phyloP scores from a whole-genome alignment of 2,888 invertebrate genomes.

The Orthosia incerta region DNA sequence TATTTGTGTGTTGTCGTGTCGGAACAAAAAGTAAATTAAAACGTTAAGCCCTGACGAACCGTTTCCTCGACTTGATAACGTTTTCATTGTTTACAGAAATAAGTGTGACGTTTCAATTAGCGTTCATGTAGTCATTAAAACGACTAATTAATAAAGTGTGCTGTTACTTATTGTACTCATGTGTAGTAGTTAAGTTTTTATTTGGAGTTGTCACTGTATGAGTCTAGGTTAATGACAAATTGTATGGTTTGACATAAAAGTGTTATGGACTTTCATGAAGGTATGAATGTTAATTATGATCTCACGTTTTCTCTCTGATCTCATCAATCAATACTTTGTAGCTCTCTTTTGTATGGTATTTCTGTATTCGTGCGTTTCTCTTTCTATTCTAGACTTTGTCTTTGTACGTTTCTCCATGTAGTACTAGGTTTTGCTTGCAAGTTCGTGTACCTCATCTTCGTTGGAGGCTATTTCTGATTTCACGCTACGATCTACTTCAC shows the following conservation, averaged over 20 bases:
- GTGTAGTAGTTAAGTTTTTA: conserved; percentile 33
- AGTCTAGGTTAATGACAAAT: conserved; percentile 28
- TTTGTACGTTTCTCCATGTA: background rate
- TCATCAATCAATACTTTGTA: conserved; percentile 9
- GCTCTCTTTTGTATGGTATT: background rate
- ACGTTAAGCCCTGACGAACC: conserved; percentile 10
- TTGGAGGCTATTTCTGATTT: background rate
- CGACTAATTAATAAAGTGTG: conserved; percentile 51
- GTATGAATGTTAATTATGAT: conserved; percentile 23
- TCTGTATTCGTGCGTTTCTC: background rate
- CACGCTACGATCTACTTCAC: background rate
- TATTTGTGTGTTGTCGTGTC: conserved; percentile 21
- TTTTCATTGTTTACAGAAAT: conserved; percentile 49
- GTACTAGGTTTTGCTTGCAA: background rate
- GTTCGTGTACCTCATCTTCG: background rate
- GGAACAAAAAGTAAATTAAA: conserved; percentile 48
- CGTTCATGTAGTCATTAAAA: conserved; percentile 17
- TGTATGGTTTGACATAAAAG: conserved; percentile 26
- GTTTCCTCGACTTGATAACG: conserved; percentile 29
- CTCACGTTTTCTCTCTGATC: conserved; percentile 34
- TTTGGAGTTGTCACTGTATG: conserved; percentile 25
- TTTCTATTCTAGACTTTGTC: background rate
- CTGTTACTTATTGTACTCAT: conserved; percentile 29
- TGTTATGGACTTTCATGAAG: conserved; percentile 16
- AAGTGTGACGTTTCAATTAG: conserved; percentile 47